Conservation (phyloP, 2,113 vertebrate genomes). For the Heptranchias perlo region DNA sequence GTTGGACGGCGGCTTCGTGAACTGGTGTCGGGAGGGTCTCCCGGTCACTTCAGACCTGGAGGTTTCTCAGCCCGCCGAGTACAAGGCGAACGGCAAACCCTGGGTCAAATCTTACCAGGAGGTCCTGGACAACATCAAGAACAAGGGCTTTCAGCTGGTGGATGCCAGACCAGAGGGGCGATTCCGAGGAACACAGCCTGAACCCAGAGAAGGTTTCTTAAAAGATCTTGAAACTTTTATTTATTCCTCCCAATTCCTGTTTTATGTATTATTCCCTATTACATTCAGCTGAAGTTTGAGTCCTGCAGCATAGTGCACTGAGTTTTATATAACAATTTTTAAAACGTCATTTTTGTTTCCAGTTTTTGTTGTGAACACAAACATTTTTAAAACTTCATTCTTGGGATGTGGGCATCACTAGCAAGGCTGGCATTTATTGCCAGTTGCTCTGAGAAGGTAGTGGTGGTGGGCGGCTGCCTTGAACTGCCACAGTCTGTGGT, state of each 20-base stretch:
- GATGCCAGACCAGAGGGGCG: slow-evolving; percentile 73
- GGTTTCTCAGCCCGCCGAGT: slow-evolving; percentile 49
- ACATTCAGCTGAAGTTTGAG: not conserved
- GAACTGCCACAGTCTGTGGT: not conserved
- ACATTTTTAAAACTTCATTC: too few species aligned
- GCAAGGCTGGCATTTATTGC: not conserved
- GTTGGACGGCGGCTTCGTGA: slow-evolving; percentile 78
- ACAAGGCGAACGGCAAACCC: slow-evolving; percentile 50
- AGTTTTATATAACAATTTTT: too few species aligned
- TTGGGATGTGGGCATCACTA: too few species aligned
- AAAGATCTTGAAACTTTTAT: not conserved
- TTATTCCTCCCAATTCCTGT: too few species aligned
- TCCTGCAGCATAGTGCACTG: too few species aligned
- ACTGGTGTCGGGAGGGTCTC: slow-evolving; percentile 68
- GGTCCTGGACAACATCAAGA: slow-evolving; percentile 70
- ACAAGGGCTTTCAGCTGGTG: slow-evolving; percentile 66
- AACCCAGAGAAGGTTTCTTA: slow-evolving; percentile 77
- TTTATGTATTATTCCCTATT: not conserved
- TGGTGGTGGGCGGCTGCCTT: not conserved
- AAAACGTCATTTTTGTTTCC: too few species aligned
- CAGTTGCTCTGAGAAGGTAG: not conserved
- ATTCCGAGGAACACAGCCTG: slow-evolving; percentile 78
- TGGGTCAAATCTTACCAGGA: slow-evolving; percentile 77
- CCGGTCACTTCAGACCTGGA: slow-evolving; percentile 55
- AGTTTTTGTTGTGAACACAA: too few species aligned